Conservation (phyloP, 2,888 invertebrate genomes). For the Aphidius colemani region DNA sequence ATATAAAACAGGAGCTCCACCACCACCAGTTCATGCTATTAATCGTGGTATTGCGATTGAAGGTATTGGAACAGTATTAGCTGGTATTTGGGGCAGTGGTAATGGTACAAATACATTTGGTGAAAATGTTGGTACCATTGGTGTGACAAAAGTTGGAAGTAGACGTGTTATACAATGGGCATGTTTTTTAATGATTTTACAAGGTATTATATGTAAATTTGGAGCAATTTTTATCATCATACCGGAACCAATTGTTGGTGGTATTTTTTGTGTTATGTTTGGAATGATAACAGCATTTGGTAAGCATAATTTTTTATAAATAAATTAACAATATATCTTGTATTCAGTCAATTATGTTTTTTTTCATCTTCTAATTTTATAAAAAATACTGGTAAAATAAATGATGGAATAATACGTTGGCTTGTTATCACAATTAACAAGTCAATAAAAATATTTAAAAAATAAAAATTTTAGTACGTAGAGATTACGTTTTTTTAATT, state of each 20-base stretch:
- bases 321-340: slow-evolving; percentile 1
- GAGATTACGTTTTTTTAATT: no score
- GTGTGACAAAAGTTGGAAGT: slow-evolving; percentile 71
- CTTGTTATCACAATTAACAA: no score
- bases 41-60: slow-evolving; percentile 86
- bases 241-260: slow-evolving; percentile 80
- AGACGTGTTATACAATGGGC: slow-evolving; percentile 80
- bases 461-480: no score
- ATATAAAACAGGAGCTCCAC: slow-evolving; percentile 74
- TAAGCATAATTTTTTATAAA: slow-evolving; percentile 46
- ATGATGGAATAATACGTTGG: no score
- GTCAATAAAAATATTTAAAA: no score
- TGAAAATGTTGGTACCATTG: slow-evolving; percentile 88
- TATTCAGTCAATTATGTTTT: no score
- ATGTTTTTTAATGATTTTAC: slow-evolving; percentile 73
- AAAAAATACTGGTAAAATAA: not conserved
- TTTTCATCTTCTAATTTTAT: not conserved
- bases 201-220: slow-evolving; percentile 77
- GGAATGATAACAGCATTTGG: slow-evolving; percentile 83
- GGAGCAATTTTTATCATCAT: slow-evolving; percentile 81
- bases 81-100: slow-evolving; percentile 84
- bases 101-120: slow-evolving; percentile 90
- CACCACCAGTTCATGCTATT: slow-evolving; percentile 84
- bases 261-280: slow-evolving; percentile 82
- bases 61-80: slow-evolving; percentile 81